A percentile compares a stretch with the other conserved stretches of the same genome.
Evolutionary conservation across 2,888 invertebrate species (phyloP).

Genomic region (Euphydryas editha): DNA sequence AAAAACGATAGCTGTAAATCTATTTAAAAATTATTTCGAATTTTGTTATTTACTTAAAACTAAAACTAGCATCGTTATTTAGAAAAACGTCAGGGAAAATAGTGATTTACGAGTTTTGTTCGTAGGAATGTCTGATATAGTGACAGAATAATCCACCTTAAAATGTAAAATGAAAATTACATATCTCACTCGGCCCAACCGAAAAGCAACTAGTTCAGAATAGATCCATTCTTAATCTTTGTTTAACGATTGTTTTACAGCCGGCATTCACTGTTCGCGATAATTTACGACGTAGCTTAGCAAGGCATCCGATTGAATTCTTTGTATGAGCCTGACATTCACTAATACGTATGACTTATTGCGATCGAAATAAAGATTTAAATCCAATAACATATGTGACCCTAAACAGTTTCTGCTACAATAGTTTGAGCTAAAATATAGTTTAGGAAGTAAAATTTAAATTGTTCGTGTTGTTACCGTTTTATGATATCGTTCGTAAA

Average conservation of each 20-base stretch:
- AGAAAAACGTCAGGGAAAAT: neutral
- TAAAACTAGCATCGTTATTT: neutral
- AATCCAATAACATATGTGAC: conserved; percentile 8
- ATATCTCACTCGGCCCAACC: conserved; percentile 35
- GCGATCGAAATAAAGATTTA: conserved; percentile 23
- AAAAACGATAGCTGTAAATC: too few relatives aligned
- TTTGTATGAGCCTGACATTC: conserved; percentile 21
- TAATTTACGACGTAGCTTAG: conserved; percentile 70
- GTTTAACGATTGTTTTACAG: conserved; percentile 72
- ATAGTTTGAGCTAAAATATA: conserved; percentile 30
- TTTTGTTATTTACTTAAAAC: neutral
- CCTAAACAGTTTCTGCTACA: conserved; percentile 16
- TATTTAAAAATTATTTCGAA: neutral
- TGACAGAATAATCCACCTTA: conserved; percentile 27
- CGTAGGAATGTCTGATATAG: conserved; percentile 8
- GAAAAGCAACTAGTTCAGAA: conserved; percentile 45
- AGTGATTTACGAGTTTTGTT: conserved; percentile 5
- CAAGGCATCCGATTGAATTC: conserved; percentile 55
- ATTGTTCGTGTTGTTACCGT: conserved; percentile 13
- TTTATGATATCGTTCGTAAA: conserved; percentile 14
- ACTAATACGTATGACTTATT: conserved; percentile 25
- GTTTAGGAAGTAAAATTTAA: conserved; percentile 28
- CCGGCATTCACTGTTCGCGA: conserved; percentile 55
- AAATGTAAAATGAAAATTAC: conserved; percentile 37
- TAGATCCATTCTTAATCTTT: conserved; percentile 59